A percentile compares a stretch with the other conserved stretches of the same genome.
These are phyloP conservation scores for Sebastes vulpes DNA, from an alignment of 2,797 vertebrate genomes.

Conservation along the genomic window DNA sequence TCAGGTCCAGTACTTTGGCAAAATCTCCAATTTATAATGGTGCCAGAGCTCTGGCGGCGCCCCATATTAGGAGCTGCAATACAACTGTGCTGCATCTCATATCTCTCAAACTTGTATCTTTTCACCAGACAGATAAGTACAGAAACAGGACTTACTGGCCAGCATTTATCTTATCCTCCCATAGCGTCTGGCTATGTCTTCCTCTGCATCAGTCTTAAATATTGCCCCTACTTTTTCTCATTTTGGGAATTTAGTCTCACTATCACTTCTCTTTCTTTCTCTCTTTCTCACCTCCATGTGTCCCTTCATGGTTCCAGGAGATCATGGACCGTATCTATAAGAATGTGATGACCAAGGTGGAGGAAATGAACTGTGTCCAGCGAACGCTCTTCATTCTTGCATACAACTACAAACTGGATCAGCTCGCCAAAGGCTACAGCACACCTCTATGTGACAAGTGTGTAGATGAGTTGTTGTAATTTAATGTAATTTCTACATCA, in stretches of 20 bases:
- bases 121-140: background rate
- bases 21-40: background rate
- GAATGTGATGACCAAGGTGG: constrained; percentile 95
- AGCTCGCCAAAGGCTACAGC: constrained; percentile 89
- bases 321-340: constrained; percentile 99
- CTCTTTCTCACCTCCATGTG: background rate
- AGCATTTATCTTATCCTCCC: background rate
- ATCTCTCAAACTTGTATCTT: background rate
- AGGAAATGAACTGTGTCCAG: constrained; percentile 92
- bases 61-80: constrained; percentile 5
- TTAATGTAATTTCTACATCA: no score
- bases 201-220: background rate
- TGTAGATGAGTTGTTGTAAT: background rate
- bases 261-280: background rate
- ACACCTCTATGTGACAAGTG: constrained; percentile 94
- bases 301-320: constrained; percentile 84
- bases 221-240: background rate
- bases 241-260: background rate
- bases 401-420: constrained; percentile 98
- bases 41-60: background rate
- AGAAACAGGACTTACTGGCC: background rate
- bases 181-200: background rate
- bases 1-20: background rate
- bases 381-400: constrained; percentile 92
- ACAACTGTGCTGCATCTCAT: background rate